Base-by-base conservation (phyloP, 2,113 vertebrate species). In the Tympanuchus pallidicinctus region DNA sequence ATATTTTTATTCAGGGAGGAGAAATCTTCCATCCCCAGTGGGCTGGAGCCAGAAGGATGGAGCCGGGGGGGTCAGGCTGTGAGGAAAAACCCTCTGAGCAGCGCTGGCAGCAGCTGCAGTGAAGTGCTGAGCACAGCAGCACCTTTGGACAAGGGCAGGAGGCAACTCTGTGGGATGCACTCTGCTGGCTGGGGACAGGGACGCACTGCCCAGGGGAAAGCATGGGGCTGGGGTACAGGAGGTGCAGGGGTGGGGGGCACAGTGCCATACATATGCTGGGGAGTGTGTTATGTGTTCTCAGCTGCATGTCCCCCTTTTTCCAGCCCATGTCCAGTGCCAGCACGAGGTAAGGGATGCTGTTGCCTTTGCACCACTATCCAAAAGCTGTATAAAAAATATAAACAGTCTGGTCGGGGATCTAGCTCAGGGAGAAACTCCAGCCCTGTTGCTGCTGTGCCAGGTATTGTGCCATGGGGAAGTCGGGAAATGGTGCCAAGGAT, bases 1-100 rank as follows among this genome's bases (percentile, higher is more conserved):
- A 18, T 88, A 85, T 91, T 95, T 96, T 89, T 95, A 40, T 81
- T 95, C 22, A 85, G 94, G 90, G 94, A 96, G 89, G 94, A 95
- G 94, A 93, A 92, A 50, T 47, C 95, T 86, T 87, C 91, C 89
- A 95, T 88, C 89, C 90, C 82, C 77, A 47, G 83, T 18, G 87
- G 83, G 92, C 70, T 84, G 89, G 85, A 95, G 93, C 88, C 96
- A 96, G 93, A 59, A 88, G 75, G 86, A 89, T 56, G 77, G 90
- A 96, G 88, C 70, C 47, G 47, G 18, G 48, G 67, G 11, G 9
- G 76, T 88, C 64, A n/a, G 56, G 66, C 72, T 90, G 50, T 36
- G n/a, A 89, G 86, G 59, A 66, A 95, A 92, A 92, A 20, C 65
- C 82, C 63, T 83, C 22, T 6, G 20, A 88, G 75, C 36, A n/a